Evolutionary conservation across 2,888 invertebrate genomes (phyloP), one percentile per base, ranked within the genome.

Genomic region (Lithophane semibrunnea): DNA sequence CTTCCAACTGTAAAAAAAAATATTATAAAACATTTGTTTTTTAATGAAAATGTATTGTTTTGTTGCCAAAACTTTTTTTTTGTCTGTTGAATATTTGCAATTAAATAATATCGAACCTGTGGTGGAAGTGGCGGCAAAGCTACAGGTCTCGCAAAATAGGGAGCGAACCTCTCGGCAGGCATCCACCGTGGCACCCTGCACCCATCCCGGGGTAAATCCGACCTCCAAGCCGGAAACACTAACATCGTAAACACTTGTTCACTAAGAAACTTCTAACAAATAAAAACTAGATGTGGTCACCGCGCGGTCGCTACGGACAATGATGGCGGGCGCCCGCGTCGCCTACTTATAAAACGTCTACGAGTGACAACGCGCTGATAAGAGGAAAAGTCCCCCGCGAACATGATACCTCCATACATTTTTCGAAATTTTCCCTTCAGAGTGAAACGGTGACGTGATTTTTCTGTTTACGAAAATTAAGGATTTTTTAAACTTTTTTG

Each of bases 341-440:
- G 92, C 91, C 87, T 95, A 94, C 95, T 96, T 96, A 96, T 96
- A 96, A 96, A 94, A 95, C 93, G 93, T 94, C 94, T 95, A 92
- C 89, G 88, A 91, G 90, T 93, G 94, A 94, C 95, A 94, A 90
- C 92, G 90, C 91, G 89, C 94, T 94, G 96, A 96, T 96, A 96
- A 96, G 93, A 89, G 90, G 82, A 86, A 91, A 91, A 94, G 90
- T 95, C 96, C 96, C 96, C 96, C 94, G 95, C 96, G 95, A 96
- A 95, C 93, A 92, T 85, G 82, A 84, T 84, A 77, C 83, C 82
- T 84, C 80, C 63, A 82, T 67, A 68, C 71, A 78, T 85, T 87
- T 87, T 81, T 75, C 61, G 68, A 77, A 73, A 70, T 66, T 78
- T 73, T 72, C 18, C 29, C 44, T 60, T 69, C 42, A 13, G 18